These are phyloP conservation scores for Phengaris arion DNA, from an alignment of 2,888 invertebrate genomes.

Conservation along the genomic window DNA sequence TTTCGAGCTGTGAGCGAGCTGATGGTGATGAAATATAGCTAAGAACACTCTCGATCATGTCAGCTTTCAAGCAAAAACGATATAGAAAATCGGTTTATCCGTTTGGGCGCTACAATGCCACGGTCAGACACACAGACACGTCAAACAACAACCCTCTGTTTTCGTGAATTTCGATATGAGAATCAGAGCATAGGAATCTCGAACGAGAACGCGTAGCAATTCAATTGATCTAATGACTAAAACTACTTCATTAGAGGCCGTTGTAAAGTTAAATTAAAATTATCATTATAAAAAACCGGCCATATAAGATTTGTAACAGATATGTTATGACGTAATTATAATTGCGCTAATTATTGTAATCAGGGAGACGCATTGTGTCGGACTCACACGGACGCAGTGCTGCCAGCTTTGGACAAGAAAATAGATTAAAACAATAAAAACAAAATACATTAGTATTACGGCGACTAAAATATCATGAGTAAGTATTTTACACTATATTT, in stretches of 20 bases:
- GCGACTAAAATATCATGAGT: no score
- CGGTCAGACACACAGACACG: no score
- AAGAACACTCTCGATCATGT: no score
- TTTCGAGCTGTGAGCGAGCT: no score
- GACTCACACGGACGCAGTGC: constrained; percentile 1
- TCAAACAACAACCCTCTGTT: no score
- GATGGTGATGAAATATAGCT: no score
- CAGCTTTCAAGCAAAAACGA: no score
- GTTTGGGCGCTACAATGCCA: no score
- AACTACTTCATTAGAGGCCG: constrained; percentile 19
- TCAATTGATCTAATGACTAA: constrained; percentile 6
- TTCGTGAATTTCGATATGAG: background rate
- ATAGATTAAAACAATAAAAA: no score
- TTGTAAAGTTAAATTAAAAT: constrained; percentile 15
- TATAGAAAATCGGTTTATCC: no score
- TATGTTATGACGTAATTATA: constrained; percentile 14
- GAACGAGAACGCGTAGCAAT: constrained; percentile 2
- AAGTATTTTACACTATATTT: background rate
- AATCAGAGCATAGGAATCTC: background rate
- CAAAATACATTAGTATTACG: no score
- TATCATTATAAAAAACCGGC: constrained; percentile 14
- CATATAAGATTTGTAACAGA: constrained; percentile 22
- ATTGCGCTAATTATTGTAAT: constrained; percentile 24
- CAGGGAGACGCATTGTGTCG: constrained; percentile 9
- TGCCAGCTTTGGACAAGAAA: background rate